phyloP scores from a whole-genome alignment of 2,113 vertebrate genomes.

The Rhynchomys soricoides region DNA sequence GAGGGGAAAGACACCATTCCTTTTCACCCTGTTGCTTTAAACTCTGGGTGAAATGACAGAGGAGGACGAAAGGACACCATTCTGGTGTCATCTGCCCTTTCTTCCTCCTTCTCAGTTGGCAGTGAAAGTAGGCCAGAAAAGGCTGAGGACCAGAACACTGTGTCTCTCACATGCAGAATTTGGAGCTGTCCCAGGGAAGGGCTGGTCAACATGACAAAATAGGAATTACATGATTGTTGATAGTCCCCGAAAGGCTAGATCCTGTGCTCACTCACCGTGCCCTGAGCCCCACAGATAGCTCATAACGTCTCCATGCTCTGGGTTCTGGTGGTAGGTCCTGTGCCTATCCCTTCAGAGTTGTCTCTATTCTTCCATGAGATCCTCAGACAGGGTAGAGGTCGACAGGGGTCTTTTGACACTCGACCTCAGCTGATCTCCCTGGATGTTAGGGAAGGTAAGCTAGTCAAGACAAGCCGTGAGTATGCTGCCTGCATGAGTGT shows the following conservation, averaged over 20 bases:
- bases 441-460: background rate
- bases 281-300: background rate
- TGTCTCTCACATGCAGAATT: background rate
- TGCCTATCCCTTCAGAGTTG: too few relatives aligned
- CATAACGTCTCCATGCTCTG: background rate
- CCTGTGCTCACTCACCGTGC: fast-evolving
- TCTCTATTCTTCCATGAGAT: too few relatives aligned
- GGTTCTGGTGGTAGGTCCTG: background rate
- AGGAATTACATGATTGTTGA: background rate
- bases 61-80: background rate
- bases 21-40: background rate
- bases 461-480: background rate
- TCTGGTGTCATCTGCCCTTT: background rate
- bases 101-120: background rate
- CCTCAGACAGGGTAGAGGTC: background rate
- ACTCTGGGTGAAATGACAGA: background rate
- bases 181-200: background rate
- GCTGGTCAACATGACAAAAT: background rate
- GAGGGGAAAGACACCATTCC: too few relatives aligned
- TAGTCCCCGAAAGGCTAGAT: background rate
- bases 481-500: background rate
- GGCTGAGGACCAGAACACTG: background rate
- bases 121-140: background rate
- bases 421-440: background rate
- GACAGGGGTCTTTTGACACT: background rate